phyloP scores from a whole-genome alignment of 2,888 invertebrate species.

The Drosophila ezoana region DNA sequence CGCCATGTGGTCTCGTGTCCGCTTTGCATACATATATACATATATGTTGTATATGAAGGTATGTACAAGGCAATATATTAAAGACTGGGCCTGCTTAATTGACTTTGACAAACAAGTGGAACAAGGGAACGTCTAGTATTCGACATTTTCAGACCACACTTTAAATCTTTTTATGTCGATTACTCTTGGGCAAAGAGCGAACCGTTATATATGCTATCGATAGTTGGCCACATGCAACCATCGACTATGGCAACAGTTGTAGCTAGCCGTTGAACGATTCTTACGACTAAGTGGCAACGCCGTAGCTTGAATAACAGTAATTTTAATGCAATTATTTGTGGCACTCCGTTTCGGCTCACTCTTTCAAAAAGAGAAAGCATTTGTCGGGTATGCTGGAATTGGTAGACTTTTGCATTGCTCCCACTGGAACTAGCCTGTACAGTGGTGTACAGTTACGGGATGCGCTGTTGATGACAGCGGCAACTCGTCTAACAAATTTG shows the following conservation, averaged over 20 bases:
- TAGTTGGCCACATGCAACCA: neutral
- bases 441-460: constrained; percentile 1
- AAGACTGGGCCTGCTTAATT: neutral
- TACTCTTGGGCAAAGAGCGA: neutral
- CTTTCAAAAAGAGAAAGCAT: neutral
- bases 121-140: too few relatives aligned
- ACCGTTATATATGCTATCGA: neutral
- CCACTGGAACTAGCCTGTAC: neutral
- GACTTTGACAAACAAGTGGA: neutral
- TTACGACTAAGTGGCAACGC: too few relatives aligned
- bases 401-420: constrained; percentile 10
- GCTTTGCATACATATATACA: neutral
- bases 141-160: too few relatives aligned
- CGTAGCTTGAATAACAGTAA: too few relatives aligned
- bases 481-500: constrained; percentile 33
- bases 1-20: neutral
- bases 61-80: neutral
- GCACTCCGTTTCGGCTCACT: too few relatives aligned
- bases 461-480: constrained; percentile 38
- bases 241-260: neutral
- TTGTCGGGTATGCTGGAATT: constrained; percentile 2
- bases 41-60: neutral
- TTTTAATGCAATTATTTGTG: constrained; percentile 4
- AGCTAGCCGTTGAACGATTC: too few relatives aligned
- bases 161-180: neutral